Percentiles rank a stretch among this genome's conserved stretches.
Evolutionary conservation across 2,113 vertebrate genomes (phyloP).

Genomic region (Casuarius casuarius): DNA sequence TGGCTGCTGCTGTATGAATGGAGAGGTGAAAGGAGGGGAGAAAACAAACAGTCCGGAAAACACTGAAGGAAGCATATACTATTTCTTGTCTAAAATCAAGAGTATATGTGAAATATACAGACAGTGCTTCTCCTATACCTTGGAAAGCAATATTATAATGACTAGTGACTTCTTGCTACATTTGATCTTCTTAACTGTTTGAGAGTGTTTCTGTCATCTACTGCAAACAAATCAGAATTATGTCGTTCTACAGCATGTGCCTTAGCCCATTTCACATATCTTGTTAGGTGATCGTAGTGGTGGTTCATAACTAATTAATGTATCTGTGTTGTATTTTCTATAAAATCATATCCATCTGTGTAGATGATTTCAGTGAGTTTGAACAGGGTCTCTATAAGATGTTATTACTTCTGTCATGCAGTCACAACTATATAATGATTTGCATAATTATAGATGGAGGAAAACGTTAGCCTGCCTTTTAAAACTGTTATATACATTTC

Average conservation of each 20-base stretch:
- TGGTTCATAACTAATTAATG: conserved; percentile 49
- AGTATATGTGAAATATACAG: background rate
- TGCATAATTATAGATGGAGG: conserved; percentile 42
- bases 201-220: background rate
- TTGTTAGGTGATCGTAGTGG: background rate
- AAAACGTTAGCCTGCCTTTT: conserved; percentile 36
- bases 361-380: conserved; percentile 42
- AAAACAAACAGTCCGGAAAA: background rate
- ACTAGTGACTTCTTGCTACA: background rate
- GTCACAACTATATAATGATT: conserved; percentile 27
- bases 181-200: conserved; percentile 11
- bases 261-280: background rate
- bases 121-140: background rate
- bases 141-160: background rate
- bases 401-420: background rate
- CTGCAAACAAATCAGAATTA: background rate
- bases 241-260: background rate
- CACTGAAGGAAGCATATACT: background rate
- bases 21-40: background rate
- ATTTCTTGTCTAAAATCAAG: background rate
- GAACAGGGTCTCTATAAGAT: conserved; percentile 47
- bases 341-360: conserved; percentile 41
- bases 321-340: conserved; percentile 28
- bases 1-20: background rate
- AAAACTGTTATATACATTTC: conserved; percentile 46